Conservation (phyloP, 2,113 vertebrate species). For the Megaleporinus macrocephalus region DNA sequence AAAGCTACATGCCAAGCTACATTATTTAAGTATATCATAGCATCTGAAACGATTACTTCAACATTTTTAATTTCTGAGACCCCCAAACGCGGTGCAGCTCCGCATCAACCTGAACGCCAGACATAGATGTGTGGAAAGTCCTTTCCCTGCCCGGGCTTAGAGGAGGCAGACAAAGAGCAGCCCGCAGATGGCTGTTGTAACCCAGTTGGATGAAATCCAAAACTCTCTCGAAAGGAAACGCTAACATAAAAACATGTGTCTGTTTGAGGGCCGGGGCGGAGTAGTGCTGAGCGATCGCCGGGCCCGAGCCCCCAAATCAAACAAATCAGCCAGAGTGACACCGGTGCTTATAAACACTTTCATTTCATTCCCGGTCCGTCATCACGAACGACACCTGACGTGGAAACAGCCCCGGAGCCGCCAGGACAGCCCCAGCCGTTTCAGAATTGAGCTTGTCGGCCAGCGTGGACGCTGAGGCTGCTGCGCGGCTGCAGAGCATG, state of each 20-base stretch:
- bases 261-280: constrained; percentile 8
- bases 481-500: constrained; percentile 29
- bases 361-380: neutral
- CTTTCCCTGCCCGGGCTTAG: neutral
- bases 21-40: neutral
- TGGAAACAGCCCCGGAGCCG: neutral
- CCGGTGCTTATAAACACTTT: constrained; percentile 3
- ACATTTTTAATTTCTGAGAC: neutral
- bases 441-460: neutral
- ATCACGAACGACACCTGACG: constrained; percentile 12
- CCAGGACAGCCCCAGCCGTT: no score
- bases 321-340: neutral
- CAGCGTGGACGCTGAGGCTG: constrained; percentile 6
- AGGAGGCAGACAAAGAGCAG: constrained; percentile 41
- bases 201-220: constrained; percentile 43
- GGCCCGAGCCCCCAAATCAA: constrained; percentile 12
- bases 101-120: neutral
- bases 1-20: neutral
- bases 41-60: neutral
- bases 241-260: constrained; percentile 9
- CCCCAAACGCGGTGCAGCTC: neutral
- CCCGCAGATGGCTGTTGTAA: constrained; percentile 45
- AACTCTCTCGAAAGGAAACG: constrained; percentile 19
- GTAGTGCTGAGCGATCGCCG: constrained; percentile 16
- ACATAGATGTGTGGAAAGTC: constrained; percentile 23